Base-by-base conservation (phyloP, 2,888 invertebrate species). In the Gnatocerus cornutus region DNA sequence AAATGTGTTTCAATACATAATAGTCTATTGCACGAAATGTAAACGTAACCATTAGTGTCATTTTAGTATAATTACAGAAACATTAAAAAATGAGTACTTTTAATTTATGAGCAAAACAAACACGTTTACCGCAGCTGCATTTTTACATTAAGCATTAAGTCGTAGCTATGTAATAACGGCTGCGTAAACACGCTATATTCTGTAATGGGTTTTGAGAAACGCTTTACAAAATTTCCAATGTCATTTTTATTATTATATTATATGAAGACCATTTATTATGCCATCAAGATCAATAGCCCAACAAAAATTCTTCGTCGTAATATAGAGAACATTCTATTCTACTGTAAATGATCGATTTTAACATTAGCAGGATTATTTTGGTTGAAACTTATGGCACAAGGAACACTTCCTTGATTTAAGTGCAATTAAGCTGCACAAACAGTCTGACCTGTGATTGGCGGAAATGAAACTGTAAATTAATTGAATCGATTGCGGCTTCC, bases 331-430 rank as follows among this genome's bases (percentile, higher is more conserved):
- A 52, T 64, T 64, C 59, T 27, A 30, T 63, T 69, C 64, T 48
- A 65, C 59, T 69, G 52, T 61, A 61, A 39, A 69, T 69, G 55
- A 69, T 69, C 69, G 69, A 69, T 69, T 69, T 69, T 65, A 55
- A 69, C 55, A 65, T 69, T 65, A 69, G 61, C 53, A 56, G 55
- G 30, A 59, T 45, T 53, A 65, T 69, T 69, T 55, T 56, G 16
- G 29, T 46, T 53, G 55, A 53, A 39, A 59, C 46, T 37, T 45
- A 27, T 33, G 59, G 30, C 45, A 58, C 58, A 63, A 63, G 37
- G 30, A 9, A 50, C 50, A 62, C 27, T 53, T 43, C 16, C 50
- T 50, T 63, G 43, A 63, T 53, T 63, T 52, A 39, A 21, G 14
- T 43, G 14, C 37, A 50, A 61, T 50, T 59, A 46, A 0, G 21